phyloP scores from a whole-genome alignment of 2,888 invertebrate genomes.

The Drosophila dives region DNA sequence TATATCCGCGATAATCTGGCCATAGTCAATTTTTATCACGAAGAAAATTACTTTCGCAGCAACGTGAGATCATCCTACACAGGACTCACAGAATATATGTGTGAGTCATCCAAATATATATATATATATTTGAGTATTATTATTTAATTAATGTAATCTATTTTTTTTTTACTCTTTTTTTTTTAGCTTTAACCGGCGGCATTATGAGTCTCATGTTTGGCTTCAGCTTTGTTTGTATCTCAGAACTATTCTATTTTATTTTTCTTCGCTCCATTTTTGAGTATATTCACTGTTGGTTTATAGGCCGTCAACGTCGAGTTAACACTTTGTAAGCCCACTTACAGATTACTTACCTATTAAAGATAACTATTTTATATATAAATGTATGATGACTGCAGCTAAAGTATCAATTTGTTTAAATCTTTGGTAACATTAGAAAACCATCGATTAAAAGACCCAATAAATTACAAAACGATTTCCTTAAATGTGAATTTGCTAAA shows the following conservation, averaged over 20 bases:
- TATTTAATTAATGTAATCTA: neutral
- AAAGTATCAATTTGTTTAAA: neutral
- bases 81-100: conserved; percentile 92
- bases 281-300: conserved; percentile 30
- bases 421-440: neutral
- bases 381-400: neutral
- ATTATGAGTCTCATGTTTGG: conserved; percentile 92
- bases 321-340: neutral
- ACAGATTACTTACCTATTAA: neutral
- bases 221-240: conserved; percentile 91
- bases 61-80: conserved; percentile 90
- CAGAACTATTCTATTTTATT: conserved; percentile 90
- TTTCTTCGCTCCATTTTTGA: conserved; percentile 85
- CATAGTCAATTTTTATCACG: conserved; percentile 90
- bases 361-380: neutral
- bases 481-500: neutral
- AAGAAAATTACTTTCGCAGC: conserved; percentile 89
- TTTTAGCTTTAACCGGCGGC: conserved; percentile 91
- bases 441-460: neutral
- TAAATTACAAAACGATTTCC: neutral
- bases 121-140: conserved; percentile 85
- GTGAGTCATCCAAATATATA: conserved; percentile 71
- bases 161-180: neutral
- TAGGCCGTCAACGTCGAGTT: conserved; percentile 13
- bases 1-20: conserved; percentile 87